Evolutionary conservation across 2,888 invertebrate genomes (phyloP).

Genomic region (Papilio protenor): DNA sequence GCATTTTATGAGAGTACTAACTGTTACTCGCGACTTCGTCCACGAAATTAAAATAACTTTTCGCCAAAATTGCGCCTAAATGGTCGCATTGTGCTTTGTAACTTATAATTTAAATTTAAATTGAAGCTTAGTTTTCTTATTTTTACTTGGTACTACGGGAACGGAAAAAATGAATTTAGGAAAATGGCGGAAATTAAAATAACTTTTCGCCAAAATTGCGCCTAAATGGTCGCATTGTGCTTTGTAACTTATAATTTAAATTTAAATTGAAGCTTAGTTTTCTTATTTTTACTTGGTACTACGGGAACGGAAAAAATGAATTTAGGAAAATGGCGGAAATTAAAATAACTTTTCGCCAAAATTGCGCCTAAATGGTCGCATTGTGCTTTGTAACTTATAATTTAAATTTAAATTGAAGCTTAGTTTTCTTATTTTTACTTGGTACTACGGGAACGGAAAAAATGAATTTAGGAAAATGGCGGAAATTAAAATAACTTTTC

Average conservation of each 20-base stretch:
- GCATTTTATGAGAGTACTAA: too few relatives aligned
- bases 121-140: not conserved
- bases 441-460: not conserved
- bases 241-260: conserved; percentile 46
- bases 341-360: conserved; percentile 31
- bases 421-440: not conserved
- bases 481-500: conserved; percentile 38
- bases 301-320: too few relatives aligned
- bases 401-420: not conserved
- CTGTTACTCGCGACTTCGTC: too few relatives aligned
- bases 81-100: conserved; percentile 50
- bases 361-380: conserved; percentile 47
- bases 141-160: not conserved
- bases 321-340: too few relatives aligned
- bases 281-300: not conserved
- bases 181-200: too few relatives aligned
- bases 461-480: conserved; percentile 35
- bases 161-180: too few relatives aligned
- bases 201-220: conserved; percentile 40
- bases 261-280: not conserved
- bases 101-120: conserved; percentile 43
- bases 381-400: conserved; percentile 50
- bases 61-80: conserved; percentile 44
- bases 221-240: conserved; percentile 49
- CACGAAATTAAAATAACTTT: not conserved